Conservation (phyloP, 2,888 invertebrate species). For the Lydus trimaculatus region DNA sequence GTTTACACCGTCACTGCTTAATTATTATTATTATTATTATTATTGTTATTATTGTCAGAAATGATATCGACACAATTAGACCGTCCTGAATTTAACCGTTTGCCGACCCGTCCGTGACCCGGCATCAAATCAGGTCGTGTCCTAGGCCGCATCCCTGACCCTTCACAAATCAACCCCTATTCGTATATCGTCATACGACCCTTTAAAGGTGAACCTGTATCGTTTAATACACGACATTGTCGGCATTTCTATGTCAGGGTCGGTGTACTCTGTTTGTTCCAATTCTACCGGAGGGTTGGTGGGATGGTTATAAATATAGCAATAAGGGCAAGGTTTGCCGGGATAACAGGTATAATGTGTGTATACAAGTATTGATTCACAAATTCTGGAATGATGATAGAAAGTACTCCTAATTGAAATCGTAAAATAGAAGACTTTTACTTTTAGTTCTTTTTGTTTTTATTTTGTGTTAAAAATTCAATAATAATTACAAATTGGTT, state of each 20-base stretch:
- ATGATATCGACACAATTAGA: too few species aligned
- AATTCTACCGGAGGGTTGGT: not conserved
- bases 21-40: not conserved
- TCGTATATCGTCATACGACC: not conserved
- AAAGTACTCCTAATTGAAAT: not conserved
- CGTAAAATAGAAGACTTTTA: not conserved
- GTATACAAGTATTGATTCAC: not conserved
- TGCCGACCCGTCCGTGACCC: not conserved
- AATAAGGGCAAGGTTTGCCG: not conserved
- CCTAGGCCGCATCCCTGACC: not conserved
- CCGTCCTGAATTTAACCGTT: not conserved
- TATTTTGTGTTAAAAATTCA: not conserved
- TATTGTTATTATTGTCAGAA: not conserved
- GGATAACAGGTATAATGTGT: too few species aligned
- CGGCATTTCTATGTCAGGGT: not conserved
- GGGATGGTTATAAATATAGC: not conserved
- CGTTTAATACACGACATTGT: not conserved
- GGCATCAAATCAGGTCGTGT: not conserved
- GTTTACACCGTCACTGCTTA: too few species aligned
- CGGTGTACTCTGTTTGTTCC: not conserved
- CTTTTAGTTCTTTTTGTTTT: not conserved
- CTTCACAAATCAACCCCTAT: constrained; percentile 1
- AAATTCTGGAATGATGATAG: not conserved
- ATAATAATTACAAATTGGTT: not conserved
- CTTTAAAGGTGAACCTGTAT: not conserved